phyloP scores from a whole-genome alignment of 1,140 invertebrate species.

The Pachypeltis micranthus region DNA sequence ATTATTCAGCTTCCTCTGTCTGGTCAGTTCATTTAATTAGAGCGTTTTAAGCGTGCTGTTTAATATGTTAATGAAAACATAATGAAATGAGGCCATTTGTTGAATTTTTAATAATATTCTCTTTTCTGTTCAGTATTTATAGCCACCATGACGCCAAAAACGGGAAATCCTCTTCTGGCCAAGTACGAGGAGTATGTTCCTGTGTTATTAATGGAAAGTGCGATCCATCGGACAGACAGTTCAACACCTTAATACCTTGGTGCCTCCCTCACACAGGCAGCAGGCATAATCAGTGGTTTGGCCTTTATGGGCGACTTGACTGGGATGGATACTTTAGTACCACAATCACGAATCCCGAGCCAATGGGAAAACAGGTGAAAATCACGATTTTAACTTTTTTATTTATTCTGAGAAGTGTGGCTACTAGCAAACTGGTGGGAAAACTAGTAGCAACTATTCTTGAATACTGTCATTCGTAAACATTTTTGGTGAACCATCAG shows the following conservation, averaged over 20 bases:
- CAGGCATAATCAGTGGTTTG: slow-evolving; percentile 75
- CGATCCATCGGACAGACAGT: slow-evolving; percentile 61
- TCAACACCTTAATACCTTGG: slow-evolving; percentile 81
- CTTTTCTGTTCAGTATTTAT: slow-evolving; percentile 43
- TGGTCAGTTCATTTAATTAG: no score
- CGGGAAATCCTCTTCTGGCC: slow-evolving; percentile 44
- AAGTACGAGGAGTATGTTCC: slow-evolving; percentile 62
- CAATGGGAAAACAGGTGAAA: slow-evolving; percentile 77
- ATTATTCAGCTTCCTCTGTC: no score
- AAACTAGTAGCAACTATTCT: no score
- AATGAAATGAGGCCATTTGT: no score
- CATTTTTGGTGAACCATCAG: neutral
- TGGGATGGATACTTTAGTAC: slow-evolving; percentile 81
- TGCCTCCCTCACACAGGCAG: slow-evolving; percentile 80
- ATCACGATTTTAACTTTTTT: neutral
- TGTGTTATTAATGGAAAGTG: slow-evolving; percentile 56
- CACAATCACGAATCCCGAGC: slow-evolving; percentile 79
- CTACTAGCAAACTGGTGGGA: no score
- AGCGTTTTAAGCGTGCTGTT: neutral
- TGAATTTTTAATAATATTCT: neutral
- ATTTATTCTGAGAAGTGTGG: no score
- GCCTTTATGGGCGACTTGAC: slow-evolving; percentile 56
- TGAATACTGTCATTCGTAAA: neutral
- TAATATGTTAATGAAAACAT: slow-evolving; percentile 2
- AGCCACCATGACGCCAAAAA: slow-evolving; percentile 58